Conservation (phyloP, 2,797 vertebrate genomes). For the Typhlichthys eigenmanni region DNA sequence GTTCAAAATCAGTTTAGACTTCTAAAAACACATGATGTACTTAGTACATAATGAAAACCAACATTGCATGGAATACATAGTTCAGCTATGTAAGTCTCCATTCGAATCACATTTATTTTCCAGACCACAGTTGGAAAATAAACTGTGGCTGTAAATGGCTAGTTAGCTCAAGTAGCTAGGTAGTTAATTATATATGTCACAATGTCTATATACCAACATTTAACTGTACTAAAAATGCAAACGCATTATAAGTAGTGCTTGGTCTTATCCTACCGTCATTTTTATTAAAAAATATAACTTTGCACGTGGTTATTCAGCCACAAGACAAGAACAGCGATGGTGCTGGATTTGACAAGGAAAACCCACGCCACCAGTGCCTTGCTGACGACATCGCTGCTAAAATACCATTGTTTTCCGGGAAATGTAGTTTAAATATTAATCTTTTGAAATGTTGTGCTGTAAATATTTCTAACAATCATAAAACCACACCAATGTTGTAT, state of each 20-base stretch:
- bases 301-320: not conserved
- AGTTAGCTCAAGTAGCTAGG: constrained; percentile 54
- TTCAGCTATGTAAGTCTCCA: not conserved
- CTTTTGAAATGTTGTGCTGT: not conserved
- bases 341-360: constrained; percentile 41
- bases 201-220: not conserved
- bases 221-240: not conserved
- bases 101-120: constrained; percentile 1
- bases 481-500: rapidly evolving
- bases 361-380: constrained; percentile 66
- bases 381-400: constrained; percentile 61
- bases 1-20: not conserved
- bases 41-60: not conserved
- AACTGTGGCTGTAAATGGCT: constrained; percentile 31
- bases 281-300: not conserved
- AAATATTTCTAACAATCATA: rapidly evolving
- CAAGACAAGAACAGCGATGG: constrained; percentile 18
- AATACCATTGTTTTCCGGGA: constrained; percentile 53
- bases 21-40: not conserved
- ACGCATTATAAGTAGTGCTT: not conserved
- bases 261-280: constrained; percentile 67
- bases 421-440: constrained; percentile 45
- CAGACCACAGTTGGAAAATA: constrained; percentile 5
- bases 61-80: not conserved
- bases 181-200: constrained; percentile 22